phyloP scores from a whole-genome alignment of 2,113 vertebrate genomes.

The Cathartes aura region DNA sequence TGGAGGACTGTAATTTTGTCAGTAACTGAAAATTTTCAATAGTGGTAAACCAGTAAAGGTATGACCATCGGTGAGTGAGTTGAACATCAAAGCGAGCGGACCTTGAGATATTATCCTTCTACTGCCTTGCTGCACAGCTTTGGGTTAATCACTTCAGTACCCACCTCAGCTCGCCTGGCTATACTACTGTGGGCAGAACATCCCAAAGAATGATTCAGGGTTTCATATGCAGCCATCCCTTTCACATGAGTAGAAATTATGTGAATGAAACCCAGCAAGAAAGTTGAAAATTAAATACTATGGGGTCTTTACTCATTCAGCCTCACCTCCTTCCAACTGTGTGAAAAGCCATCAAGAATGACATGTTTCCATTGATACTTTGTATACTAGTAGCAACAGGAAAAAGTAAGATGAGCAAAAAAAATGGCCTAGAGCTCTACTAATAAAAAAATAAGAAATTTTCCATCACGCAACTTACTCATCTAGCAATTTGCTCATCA shows the following conservation, averaged over 20 bases:
- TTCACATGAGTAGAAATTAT: neutral
- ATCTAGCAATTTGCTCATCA: constrained; percentile 48
- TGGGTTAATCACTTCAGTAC: neutral
- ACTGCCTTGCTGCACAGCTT: neutral
- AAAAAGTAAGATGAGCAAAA: neutral
- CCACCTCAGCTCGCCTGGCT: neutral
- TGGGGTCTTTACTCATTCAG: neutral
- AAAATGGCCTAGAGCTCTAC: neutral
- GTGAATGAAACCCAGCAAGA: neutral
- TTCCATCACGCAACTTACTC: constrained; percentile 49
- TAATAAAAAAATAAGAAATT: constrained; percentile 15
- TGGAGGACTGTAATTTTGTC: neutral
- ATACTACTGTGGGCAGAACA: neutral
- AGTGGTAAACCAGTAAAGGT: neutral
- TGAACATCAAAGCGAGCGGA: neutral
- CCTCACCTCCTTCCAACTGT: neutral
- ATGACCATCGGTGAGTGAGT: fast-evolving
- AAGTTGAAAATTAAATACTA: neutral
- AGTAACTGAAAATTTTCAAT: neutral
- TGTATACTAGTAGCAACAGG: neutral
- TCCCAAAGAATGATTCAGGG: neutral
- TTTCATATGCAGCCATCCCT: fast-evolving
- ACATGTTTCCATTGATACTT: neutral
- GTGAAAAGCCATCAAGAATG: neutral
- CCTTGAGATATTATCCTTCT: too few relatives aligned